Evolutionary conservation across 2,888 invertebrate genomes (phyloP), one percentile per base, ranked within the genome.

Genomic region (Philhelius pedissequus): DNA sequence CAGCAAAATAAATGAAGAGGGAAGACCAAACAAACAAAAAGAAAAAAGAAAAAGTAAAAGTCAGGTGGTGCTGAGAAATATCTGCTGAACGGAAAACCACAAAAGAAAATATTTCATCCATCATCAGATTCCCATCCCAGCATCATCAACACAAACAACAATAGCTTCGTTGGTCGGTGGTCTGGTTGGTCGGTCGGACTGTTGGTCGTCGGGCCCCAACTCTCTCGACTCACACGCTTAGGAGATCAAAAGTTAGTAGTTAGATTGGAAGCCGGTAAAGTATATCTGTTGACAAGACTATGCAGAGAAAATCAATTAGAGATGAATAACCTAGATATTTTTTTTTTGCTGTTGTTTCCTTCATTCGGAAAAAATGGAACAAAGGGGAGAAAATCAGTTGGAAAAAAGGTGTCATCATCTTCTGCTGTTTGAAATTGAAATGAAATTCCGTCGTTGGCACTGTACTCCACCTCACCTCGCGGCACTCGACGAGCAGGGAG

Each of bases 21-120:
- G 13, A 48, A 9, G 5, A 5, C 9, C 0, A 18, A 13, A 5
- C 35, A n/a, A 32, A 22, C 20, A 79, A 62, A 52, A 75, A 38
- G 58, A 60, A n/a, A 58, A n/a, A 8, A 38, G 18, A 69, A 74
- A 80, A 75, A 81, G 81, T 81, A 77, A 81, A 77, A 81, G 77
- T 81, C 52, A 62, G 69, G 18, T 64, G 56, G 20, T 56, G 56
- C 13, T 38, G 35, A 30, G 48, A 15, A 71, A 43, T 64, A 56
- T 64, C 9, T 27, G 32, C 32, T 20, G 30, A 64, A 64, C 71
- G 27, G 62, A 62, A 76, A 56, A 40, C 32, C 40, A 38, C 35
- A 54, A 45, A 58, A 60, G 43, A 68, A 74, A 79, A 68, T 54
- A 45, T 40, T 58, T 73, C 27, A 62, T 45, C 45, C 22, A 40